A percentile compares a stretch with the other conserved stretches of the same genome.
Evolutionary conservation across 2,113 vertebrate genomes (phyloP).

Genomic region (Motacilla alba): DNA sequence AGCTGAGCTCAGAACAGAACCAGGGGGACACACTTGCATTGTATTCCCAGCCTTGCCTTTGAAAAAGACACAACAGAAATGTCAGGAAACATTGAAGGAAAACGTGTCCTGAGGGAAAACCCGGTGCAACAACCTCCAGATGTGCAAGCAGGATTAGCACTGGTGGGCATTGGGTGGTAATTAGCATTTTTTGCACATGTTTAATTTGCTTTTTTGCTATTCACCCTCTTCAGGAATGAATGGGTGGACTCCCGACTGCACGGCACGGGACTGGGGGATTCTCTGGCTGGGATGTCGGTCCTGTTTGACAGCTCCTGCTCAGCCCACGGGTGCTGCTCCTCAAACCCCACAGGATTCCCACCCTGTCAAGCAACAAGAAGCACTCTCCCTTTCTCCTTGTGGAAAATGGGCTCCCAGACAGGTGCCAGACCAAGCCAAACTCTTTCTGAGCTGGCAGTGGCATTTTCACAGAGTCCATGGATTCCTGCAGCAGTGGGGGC

Average conservation of each 20-base stretch:
- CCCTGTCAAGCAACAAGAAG: background rate
- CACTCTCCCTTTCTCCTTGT: background rate
- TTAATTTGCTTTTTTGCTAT: background rate
- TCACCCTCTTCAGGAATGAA: background rate
- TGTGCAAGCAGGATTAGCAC: background rate
- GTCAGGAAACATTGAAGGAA: background rate
- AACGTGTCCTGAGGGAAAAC: background rate
- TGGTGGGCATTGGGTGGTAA: background rate
- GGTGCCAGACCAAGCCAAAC: background rate
- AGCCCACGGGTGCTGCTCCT: background rate
- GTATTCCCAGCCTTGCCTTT: background rate
- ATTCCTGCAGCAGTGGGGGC: background rate
- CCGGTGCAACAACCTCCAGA: background rate
- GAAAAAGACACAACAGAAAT: background rate
- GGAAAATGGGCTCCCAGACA: background rate
- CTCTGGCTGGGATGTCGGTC: accelerated
- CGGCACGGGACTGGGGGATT: background rate
- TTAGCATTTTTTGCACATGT: background rate
- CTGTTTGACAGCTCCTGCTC: background rate
- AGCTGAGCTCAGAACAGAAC: background rate
- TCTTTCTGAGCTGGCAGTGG: background rate
- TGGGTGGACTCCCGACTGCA: background rate
- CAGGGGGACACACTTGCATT: background rate
- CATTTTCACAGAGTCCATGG: background rate
- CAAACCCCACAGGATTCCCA: background rate